Percentiles rank a stretch among this genome's conserved stretches.
phyloP scores from a whole-genome alignment of 2,113 vertebrate species.

The Dipodomys stephensi region DNA sequence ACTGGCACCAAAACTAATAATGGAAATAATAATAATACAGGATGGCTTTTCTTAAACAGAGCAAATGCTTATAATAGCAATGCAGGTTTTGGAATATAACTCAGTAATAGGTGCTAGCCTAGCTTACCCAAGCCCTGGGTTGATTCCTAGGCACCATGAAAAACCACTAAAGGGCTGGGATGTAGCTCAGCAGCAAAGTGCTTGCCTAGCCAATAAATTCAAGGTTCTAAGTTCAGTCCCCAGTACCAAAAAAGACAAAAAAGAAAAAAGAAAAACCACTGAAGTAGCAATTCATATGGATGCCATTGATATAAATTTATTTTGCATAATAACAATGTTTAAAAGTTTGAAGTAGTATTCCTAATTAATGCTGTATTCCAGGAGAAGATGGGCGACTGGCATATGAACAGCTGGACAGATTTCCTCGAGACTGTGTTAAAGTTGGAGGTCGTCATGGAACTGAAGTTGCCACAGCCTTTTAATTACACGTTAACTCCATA shows the following conservation, averaged over 20 bases:
- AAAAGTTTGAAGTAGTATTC: background rate
- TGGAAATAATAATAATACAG: background rate
- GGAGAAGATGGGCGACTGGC: slow-evolving; percentile 96
- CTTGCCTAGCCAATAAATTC: background rate
- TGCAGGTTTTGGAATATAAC: background rate
- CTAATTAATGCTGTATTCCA: slow-evolving; percentile 76
- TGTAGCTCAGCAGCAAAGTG: background rate
- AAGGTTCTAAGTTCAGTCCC: background rate
- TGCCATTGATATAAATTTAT: background rate
- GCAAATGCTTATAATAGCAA: background rate
- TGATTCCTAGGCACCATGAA: background rate
- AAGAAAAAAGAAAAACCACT: no score
- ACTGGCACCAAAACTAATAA: no score
- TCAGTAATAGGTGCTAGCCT: background rate
- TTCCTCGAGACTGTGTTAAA: slow-evolving; percentile 90
- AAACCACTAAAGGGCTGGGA: no score
- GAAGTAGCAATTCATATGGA: background rate
- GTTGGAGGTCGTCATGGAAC: slow-evolving; percentile 89
- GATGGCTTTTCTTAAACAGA: background rate
- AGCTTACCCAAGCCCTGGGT: background rate
- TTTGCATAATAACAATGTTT: background rate
- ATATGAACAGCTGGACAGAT: slow-evolving; percentile 94
- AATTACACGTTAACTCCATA: slow-evolving; percentile 44
- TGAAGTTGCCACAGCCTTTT: slow-evolving; percentile 93
- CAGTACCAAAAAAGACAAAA: no score